Evolutionary conservation across 2,113 vertebrate genomes (phyloP).

Genomic region (Ammodytes dubius): DNA sequence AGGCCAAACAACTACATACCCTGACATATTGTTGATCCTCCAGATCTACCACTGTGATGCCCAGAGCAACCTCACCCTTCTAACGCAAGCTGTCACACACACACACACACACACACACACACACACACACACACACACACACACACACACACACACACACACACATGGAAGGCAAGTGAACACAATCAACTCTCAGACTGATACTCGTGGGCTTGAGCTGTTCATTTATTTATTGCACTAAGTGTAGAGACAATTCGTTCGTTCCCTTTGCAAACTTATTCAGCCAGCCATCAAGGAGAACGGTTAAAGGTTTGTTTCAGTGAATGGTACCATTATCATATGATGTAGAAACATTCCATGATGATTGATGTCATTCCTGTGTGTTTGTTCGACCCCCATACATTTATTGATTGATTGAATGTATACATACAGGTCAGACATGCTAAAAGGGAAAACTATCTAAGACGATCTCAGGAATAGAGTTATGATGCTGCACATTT

Average conservation of each 20-base stretch:
- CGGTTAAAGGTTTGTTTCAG: not conserved
- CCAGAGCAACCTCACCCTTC: not conserved
- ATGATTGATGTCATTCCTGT: not conserved
- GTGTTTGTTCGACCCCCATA: slow-evolving; percentile 4
- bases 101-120: slow-evolving; percentile 3
- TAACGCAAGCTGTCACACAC: slow-evolving; percentile 1
- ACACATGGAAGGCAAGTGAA: not conserved
- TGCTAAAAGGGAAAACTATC: no score
- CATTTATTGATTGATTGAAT: no score
- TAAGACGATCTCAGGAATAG: no score
- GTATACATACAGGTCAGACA: no score
- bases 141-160: not conserved
- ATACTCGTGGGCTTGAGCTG: slow-evolving; percentile 16
- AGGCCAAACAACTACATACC: not conserved
- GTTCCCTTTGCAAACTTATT: not conserved
- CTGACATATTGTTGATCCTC: not conserved
- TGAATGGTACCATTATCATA: not conserved
- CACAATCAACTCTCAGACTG: not conserved
- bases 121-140: slow-evolving; percentile 11
- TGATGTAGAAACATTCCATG: not conserved
- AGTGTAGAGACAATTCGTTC: not conserved
- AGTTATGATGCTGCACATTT: no score
- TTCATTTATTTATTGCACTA: not conserved
- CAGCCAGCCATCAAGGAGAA: not conserved
- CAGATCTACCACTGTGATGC: not conserved